Conservation (phyloP, 2,113 vertebrate species). For the Crotophaga sulcirostris region DNA sequence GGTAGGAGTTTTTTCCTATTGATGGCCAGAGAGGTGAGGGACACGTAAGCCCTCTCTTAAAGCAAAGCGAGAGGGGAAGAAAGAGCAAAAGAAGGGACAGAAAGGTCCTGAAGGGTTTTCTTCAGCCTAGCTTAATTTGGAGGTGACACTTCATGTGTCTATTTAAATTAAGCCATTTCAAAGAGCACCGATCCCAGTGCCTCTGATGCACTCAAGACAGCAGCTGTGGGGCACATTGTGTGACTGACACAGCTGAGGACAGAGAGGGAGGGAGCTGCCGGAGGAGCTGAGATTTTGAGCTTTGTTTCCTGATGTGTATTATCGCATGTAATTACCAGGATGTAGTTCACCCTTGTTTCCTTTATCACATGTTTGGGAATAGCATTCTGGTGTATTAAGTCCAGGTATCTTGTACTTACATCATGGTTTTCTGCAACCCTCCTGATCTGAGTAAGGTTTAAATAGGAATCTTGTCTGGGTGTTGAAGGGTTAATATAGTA, state of each 20-base stretch:
- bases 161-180: constrained; percentile 25
- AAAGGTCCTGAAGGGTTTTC: constrained; percentile 42
- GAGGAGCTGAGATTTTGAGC: not conserved
- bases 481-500: constrained; percentile 10
- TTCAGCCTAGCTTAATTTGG: constrained; percentile 35
- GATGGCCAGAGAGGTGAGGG: not conserved
- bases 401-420: not conserved
- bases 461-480: not conserved
- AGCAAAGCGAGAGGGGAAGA: not conserved
- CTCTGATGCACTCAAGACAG: not conserved
- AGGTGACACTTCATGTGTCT: constrained; percentile 36
- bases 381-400: not conserved
- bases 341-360: not conserved
- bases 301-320: not conserved
- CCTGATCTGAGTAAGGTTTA: not conserved
- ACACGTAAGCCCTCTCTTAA: not conserved
- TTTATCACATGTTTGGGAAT: not conserved
- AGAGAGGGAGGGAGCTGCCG: not conserved
- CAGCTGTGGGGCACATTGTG: not conserved
- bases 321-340: not conserved
- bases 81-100: not conserved
- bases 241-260: not conserved
- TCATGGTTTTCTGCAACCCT: not conserved
- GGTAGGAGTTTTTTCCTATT: not conserved
- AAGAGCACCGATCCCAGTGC: not conserved